phyloP scores from a whole-genome alignment of 2,888 invertebrate species.

The Tachina lurida region DNA sequence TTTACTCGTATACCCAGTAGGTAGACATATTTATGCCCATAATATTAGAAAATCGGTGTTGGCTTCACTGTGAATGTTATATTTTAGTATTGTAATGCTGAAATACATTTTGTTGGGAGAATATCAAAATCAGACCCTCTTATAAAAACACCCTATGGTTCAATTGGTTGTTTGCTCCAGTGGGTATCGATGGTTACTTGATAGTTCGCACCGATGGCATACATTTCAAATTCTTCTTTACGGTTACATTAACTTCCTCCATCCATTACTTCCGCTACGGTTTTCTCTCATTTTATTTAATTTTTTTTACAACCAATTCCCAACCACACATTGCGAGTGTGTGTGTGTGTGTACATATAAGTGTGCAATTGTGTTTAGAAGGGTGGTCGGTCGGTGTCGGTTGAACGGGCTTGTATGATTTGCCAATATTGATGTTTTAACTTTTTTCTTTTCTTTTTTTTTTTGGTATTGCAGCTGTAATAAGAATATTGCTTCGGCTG shows the following conservation, averaged over 20 bases:
- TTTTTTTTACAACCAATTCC: background rate
- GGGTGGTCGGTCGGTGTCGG: background rate
- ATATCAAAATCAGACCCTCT: too few relatives aligned
- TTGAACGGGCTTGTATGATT: constrained; percentile 31
- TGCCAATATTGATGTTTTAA: constrained; percentile 50
- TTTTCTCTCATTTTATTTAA: background rate
- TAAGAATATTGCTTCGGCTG: constrained; percentile 35
- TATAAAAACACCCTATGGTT: constrained; percentile 27
- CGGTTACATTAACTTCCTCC: constrained; percentile 54
- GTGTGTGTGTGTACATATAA: background rate
- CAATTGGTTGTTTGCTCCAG: constrained; percentile 51
- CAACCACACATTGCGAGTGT: constrained; percentile 8
- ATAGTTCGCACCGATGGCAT: constrained; percentile 54
- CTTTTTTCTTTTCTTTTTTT: constrained; percentile 11
- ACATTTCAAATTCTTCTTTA: constrained; percentile 59
- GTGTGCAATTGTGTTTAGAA: constrained; percentile 1
- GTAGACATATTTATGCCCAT: background rate
- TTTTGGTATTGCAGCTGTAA: constrained; percentile 1
- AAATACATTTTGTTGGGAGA: too few relatives aligned
- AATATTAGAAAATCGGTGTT: constrained; percentile 3
- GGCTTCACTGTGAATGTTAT: background rate
- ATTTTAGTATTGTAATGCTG: too few relatives aligned
- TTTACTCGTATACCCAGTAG: background rate
- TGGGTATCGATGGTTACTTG: constrained; percentile 62
- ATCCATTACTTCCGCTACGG: constrained; percentile 35